Conservation (phyloP, 2,888 invertebrate species). For the Melangyna quadrimaculata region DNA sequence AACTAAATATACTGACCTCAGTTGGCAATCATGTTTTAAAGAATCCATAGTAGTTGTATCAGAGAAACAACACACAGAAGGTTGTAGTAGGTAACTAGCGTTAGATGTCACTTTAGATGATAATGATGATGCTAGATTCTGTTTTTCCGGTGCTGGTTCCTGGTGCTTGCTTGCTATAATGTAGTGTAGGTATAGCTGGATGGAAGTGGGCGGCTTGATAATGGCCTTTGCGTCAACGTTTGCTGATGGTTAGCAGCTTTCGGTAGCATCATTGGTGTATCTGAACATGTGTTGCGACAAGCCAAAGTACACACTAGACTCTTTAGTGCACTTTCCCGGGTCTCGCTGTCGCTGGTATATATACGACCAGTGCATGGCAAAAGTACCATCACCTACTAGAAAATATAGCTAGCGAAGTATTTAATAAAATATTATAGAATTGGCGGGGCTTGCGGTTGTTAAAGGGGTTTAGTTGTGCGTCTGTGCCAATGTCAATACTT, state of each 20-base stretch:
- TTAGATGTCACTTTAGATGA: constrained; percentile 38
- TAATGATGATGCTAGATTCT: constrained; percentile 30
- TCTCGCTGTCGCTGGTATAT: neutral
- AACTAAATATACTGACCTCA: no score
- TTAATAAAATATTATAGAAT: constrained; percentile 63
- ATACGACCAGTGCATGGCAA: neutral
- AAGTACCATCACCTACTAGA: constrained; percentile 3
- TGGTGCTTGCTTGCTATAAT: no score
- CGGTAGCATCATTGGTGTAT: constrained; percentile 46
- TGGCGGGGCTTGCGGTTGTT: constrained; percentile 23
- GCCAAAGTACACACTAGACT: constrained; percentile 49
- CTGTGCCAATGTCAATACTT: constrained; percentile 2
- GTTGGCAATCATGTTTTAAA: neutral
- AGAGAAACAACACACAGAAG: neutral
- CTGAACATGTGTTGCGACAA: constrained; percentile 64
- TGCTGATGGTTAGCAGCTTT: constrained; percentile 29
- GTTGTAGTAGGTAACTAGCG: constrained; percentile 6
- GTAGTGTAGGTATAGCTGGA: constrained; percentile 22
- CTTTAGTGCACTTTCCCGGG: constrained; percentile 45
- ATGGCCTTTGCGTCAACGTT: constrained; percentile 38
- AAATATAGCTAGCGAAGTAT: constrained; percentile 40
- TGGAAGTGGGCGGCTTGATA: constrained; percentile 50
- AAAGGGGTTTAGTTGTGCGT: constrained; percentile 36
- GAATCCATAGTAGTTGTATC: neutral
- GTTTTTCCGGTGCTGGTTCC: constrained; percentile 20